These are phyloP conservation scores for Noctua pronuba DNA, from an alignment of 2,888 invertebrate species.

Conservation along the genomic window DNA sequence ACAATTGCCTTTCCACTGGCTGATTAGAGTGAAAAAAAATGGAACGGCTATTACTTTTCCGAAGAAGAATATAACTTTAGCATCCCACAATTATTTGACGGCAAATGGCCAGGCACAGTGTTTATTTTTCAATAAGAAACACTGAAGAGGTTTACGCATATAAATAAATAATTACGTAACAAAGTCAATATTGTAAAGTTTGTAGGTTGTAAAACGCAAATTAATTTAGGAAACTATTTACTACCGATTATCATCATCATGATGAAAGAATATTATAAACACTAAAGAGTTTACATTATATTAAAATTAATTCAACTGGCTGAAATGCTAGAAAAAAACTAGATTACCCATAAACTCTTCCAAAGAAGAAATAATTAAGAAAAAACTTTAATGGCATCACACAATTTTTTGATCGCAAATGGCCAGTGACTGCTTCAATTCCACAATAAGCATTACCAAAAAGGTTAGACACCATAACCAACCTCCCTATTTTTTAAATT, in stretches of 20 bases:
- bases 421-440: background rate
- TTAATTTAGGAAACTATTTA: background rate
- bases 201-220: background rate
- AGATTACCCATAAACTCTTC: background rate
- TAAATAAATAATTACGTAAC: background rate
- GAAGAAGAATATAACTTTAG: background rate
- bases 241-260: background rate
- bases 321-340: background rate
- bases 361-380: background rate
- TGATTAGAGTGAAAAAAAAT: background rate
- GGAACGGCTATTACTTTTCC: background rate
- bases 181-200: background rate
- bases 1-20: background rate
- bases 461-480: background rate
- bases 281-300: background rate
- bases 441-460: background rate
- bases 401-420: background rate
- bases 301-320: background rate
- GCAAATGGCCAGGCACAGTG: background rate
- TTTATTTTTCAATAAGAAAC: background rate
- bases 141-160: constrained; percentile 8
- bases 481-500: background rate
- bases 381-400: constrained; percentile 1
- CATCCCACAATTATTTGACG: background rate
- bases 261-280: background rate